Percentiles rank a stretch among this genome's conserved stretches.
phyloP scores from a whole-genome alignment of 2,113 vertebrate genomes.

The Corvus hawaiiensis region DNA sequence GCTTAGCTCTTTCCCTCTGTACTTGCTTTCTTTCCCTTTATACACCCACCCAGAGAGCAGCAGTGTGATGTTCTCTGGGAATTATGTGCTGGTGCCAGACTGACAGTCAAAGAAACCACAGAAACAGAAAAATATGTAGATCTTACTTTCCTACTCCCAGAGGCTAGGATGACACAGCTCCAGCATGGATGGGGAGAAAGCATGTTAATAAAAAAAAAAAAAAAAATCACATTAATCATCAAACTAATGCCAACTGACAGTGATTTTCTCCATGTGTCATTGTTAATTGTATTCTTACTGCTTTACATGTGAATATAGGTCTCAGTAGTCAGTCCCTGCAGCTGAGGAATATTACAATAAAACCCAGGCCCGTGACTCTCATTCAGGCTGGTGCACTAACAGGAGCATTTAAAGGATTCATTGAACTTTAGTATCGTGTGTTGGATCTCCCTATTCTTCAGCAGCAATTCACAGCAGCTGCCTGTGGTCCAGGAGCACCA shows the following conservation, averaged over 20 bases:
- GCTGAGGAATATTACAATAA: background rate
- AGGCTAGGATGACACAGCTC: background rate
- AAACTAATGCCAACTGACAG: background rate
- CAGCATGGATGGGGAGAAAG: background rate
- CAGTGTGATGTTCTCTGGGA: background rate
- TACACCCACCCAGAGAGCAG: background rate
- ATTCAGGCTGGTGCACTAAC: background rate
- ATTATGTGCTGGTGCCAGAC: background rate
- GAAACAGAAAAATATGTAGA: background rate
- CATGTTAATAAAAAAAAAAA: background rate
- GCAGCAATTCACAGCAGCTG: background rate
- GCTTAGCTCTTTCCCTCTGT: background rate
- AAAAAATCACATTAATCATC: background rate
- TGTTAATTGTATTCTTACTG: background rate
- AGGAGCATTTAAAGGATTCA: background rate
- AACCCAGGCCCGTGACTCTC: background rate
- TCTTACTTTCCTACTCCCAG: background rate
- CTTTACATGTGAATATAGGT: background rate
- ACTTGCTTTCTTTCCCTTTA: background rate
- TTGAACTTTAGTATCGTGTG: background rate
- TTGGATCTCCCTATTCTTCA: background rate
- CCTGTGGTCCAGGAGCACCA: background rate
- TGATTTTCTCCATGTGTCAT: background rate
- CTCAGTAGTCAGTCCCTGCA: background rate
- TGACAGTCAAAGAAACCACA: background rate